Evolutionary conservation across 2,797 vertebrate genomes (phyloP).

Genomic region (Remorina albescens): DNA sequence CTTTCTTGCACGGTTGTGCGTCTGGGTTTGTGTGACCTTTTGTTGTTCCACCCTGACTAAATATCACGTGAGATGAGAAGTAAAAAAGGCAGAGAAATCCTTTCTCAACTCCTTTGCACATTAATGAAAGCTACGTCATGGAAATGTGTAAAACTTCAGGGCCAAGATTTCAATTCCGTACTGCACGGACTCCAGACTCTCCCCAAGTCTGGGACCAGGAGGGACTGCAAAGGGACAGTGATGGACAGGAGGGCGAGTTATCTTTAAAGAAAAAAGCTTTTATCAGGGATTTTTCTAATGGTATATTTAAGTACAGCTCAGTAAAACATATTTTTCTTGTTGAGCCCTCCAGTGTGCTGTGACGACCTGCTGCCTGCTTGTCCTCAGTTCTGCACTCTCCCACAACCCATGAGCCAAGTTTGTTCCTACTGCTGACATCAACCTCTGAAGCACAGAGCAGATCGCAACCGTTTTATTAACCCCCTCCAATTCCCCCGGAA

Average conservation of each 20-base stretch:
- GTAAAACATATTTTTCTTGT: neutral
- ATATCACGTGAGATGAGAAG: neutral
- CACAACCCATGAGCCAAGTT: slow-evolving; percentile 86
- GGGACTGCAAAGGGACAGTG: neutral
- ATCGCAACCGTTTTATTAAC: slow-evolving; percentile 69
- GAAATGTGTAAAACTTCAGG: neutral
- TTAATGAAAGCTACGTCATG: accelerated
- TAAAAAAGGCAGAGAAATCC: neutral
- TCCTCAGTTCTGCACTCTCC: slow-evolving; percentile 26
- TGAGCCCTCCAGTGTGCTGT: neutral
- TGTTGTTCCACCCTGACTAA: too few species aligned
- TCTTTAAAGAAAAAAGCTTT: too few species aligned
- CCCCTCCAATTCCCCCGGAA: slow-evolving; percentile 34
- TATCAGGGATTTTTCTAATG: too few species aligned
- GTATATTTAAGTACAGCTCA: neutral
- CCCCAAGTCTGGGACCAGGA: too few species aligned
- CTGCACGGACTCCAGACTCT: too few species aligned
- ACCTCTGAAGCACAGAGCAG: slow-evolving; percentile 76
- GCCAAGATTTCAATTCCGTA: neutral
- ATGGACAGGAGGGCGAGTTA: too few species aligned
- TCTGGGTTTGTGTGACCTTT: too few species aligned
- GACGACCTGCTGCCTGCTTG: neutral
- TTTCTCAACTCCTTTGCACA: neutral
- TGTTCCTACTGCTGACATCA: slow-evolving; percentile 70
- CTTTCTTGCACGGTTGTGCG: too few species aligned